Conservation (phyloP, 92 coral and sea anemone species). For the Metridium senile region DNA sequence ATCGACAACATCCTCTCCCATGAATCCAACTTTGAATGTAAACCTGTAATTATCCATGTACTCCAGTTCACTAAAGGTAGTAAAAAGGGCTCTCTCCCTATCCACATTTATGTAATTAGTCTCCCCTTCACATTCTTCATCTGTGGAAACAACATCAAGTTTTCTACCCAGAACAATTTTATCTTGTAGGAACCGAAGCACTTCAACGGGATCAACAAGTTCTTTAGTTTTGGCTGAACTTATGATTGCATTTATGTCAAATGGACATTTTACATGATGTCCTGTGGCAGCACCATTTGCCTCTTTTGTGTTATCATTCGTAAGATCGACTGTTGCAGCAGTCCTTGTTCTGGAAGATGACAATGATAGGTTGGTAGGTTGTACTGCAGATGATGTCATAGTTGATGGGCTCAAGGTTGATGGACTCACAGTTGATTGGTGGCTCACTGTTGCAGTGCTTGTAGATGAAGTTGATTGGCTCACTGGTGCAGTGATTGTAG, state of each 20-base stretch:
- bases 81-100: constrained; percentile 48
- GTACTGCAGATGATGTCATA: not conserved
- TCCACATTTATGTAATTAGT: constrained; percentile 54
- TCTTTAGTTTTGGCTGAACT: not conserved
- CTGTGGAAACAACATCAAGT: constrained; percentile 41
- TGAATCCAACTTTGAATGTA: constrained; percentile 56
- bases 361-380: too few relatives aligned
- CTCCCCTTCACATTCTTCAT: constrained; percentile 51
- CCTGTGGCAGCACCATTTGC: not conserved
- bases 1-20: constrained; percentile 40
- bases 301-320: not conserved
- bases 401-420: not conserved
- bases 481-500: too few relatives aligned
- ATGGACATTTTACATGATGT: not conserved
- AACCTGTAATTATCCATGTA: constrained; percentile 21
- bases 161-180: constrained; percentile 42
- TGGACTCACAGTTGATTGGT: not conserved
- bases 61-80: constrained; percentile 58
- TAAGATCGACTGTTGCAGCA: not conserved
- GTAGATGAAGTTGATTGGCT: too few relatives aligned
- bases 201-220: not conserved
- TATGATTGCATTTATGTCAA: not conserved
- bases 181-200: constrained; percentile 37
- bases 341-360: too few relatives aligned
- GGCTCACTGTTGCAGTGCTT: too few relatives aligned